Conservation (phyloP, 2,113 vertebrate species). For the mouse (Mus musculus) region GRCm39 chr17:77482501-77483000, state of each 20-base stretch:
- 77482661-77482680: neutral
- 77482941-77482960: neutral
- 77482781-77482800: neutral
- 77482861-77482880: neutral
- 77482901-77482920: neutral
- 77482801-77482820: neutral
- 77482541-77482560: neutral
- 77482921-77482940: neutral
- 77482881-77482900: neutral
- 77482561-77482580: neutral
- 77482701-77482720: neutral
- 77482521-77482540: neutral
- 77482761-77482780: neutral
- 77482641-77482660: neutral
- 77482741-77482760: neutral
- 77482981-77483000: too few relatives aligned
- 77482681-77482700: neutral
- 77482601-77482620: neutral
- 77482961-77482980: neutral
- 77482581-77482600: neutral
- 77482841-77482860: neutral
- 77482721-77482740: neutral
- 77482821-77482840: conserved; percentile 7
- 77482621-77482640: neutral
- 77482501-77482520: neutral